Conservation (phyloP, 2,113 vertebrate genomes). For the Sapajus apella region DNA sequence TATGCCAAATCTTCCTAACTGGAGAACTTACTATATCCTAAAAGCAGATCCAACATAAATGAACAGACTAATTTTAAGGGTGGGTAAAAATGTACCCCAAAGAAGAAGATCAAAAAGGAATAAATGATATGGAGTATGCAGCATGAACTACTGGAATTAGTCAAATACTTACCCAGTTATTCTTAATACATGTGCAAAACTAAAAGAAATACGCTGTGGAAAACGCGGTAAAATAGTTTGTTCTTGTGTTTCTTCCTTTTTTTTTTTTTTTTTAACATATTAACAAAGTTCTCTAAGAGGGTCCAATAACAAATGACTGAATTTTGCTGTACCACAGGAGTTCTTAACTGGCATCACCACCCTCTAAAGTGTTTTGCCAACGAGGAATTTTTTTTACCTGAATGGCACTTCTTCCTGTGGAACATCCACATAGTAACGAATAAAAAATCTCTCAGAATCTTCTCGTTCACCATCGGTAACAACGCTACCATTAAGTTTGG, state of each 20-base stretch:
- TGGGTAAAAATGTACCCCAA: neutral
- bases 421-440: slow-evolving; percentile 92
- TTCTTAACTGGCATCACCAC: neutral
- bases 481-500: slow-evolving; percentile 93
- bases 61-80: neutral
- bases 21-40: neutral
- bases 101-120: neutral
- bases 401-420: slow-evolving; percentile 91
- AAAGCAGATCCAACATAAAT: neutral
- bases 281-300: neutral
- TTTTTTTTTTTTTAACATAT: neutral
- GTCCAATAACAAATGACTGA: neutral
- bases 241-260: neutral
- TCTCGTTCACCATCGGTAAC: slow-evolving; percentile 93
- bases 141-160: neutral
- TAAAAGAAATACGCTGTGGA: slow-evolving; percentile 25
- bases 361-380: neutral
- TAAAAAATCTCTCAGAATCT: slow-evolving; percentile 96
- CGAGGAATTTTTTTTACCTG: slow-evolving; percentile 85
- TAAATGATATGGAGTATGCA: neutral
- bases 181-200: neutral
- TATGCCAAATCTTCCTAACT: neutral
- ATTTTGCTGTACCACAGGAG: neutral
- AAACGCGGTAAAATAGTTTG: neutral
- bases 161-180: neutral